Base-by-base conservation (phyloP, 2,113 vertebrate genomes). In the Puffinus mauretanicus region DNA sequence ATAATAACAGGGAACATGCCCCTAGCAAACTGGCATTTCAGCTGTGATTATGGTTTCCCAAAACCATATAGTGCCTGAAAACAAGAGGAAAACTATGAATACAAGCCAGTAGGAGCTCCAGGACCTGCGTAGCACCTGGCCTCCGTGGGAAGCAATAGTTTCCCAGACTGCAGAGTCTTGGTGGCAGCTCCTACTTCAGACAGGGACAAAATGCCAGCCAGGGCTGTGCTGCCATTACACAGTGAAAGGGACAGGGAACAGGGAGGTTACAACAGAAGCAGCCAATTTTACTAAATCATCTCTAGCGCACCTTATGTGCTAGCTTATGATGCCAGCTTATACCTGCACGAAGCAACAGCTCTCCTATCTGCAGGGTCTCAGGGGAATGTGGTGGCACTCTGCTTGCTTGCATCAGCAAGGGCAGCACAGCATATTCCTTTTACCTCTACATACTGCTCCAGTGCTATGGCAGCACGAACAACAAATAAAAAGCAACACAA, bases 361-460 rank as follows among this genome's bases (percentile, higher is more conserved):
- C 36, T 44, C 16, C 36, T 27, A 3, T 5, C 51, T 16, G 7
- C 65, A 29, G 55, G 38, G 26, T 8, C 51, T 3, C 0, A 0
- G 16, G 29, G 21, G 17, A 10, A 13, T 0, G 2, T 2, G 8
- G 26, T 34, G 27, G 65, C 51, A 60, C 22, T 1, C 3, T 9
- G 42, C 21, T 34, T 3, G 0, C 52, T 66, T 2, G 0, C 49
- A 24, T 34, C 52, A 36, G 15, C 3, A 0, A 47, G 36, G 49
- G n/a, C 36, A 38, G 22, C 0, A 17, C 34, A 69, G 72, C 13
- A 0, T 6, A 34, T 21, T 85, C 18, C 51, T 64, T 49, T 32
- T 27, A 91, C 89, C 76, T 91, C 46, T 27, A 65, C 21, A 27
- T 16, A 19, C 60, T 49, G 51, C 83, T 73, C 34, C 10, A 15